These are phyloP conservation scores for Lipophrys pholis DNA, from an alignment of 2,113 vertebrate species.

Conservation along the genomic window DNA sequence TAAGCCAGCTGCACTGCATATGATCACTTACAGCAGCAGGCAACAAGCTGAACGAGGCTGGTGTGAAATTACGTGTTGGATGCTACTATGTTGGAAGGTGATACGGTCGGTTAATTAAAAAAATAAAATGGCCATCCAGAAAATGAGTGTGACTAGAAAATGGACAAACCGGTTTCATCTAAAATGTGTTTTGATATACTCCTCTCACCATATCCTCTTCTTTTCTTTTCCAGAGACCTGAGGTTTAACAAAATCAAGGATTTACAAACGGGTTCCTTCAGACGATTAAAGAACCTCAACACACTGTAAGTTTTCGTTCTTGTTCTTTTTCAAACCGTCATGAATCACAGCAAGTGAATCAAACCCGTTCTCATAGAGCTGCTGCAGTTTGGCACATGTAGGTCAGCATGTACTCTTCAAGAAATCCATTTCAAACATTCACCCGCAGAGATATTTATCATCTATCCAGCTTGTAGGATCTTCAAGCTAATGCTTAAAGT, in stretches of 20 bases:
- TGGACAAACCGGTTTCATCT: neutral
- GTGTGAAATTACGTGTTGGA: no score
- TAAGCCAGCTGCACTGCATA: no score
- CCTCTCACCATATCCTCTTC: neutral
- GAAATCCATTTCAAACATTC: conserved; percentile 61
- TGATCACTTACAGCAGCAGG: no score
- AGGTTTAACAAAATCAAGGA: conserved; percentile 99
- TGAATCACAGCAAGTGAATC: neutral
- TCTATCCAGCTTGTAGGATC: conserved; percentile 32
- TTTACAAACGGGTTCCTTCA: conserved; percentile 92
- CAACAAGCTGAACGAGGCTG: no score
- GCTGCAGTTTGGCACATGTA: conserved; percentile 58
- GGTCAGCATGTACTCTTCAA: conserved; percentile 64
- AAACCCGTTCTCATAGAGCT: conserved; percentile 1
- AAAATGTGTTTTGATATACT: neutral
- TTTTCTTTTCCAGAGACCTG: conserved; percentile 88
- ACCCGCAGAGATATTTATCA: conserved; percentile 49
- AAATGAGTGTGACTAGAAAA: no score
- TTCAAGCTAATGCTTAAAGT: conserved; percentile 20
- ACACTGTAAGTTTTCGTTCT: conserved; percentile 90
- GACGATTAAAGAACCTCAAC: conserved; percentile 92
- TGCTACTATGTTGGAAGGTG: no score
- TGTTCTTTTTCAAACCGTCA: neutral
- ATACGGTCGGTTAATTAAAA: no score
- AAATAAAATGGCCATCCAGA: no score